These are phyloP conservation scores for Agrypnia vestita DNA, from an alignment of 1,140 invertebrate genomes.

Conservation along the genomic window DNA sequence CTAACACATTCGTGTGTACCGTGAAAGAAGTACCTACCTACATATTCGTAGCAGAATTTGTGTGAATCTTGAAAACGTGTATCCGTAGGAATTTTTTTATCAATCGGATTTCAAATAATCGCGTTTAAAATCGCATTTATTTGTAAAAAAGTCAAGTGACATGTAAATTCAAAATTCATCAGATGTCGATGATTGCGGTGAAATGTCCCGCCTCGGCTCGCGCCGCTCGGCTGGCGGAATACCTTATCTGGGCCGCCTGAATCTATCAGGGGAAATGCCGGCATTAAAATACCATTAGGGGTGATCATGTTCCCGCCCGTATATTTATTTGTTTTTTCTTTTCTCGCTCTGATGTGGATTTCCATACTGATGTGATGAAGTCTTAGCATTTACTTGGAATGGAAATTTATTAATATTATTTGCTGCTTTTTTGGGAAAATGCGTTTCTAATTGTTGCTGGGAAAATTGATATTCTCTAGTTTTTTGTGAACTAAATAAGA, in stretches of 20 bases:
- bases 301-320: conserved; percentile 43
- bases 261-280: conserved; percentile 55
- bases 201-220: background rate
- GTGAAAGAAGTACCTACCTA: too few relatives aligned
- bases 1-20: too few relatives aligned
- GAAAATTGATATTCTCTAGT: too few relatives aligned
- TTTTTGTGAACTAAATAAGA: too few relatives aligned
- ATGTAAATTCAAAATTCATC: conserved; percentile 9
- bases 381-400: conserved; percentile 7
- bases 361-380: conserved; percentile 22
- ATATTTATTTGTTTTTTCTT: conserved; percentile 53
- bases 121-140: too few relatives aligned
- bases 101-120: too few relatives aligned
- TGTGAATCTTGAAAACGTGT: too few relatives aligned
- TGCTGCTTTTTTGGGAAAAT: background rate
- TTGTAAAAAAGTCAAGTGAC: too few relatives aligned
- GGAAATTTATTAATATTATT: background rate
- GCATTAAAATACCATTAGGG: conserved; percentile 61
- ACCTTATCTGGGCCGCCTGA: conserved; percentile 49
- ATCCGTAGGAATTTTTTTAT: too few relatives aligned
- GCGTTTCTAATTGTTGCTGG: background rate
- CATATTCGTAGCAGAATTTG: too few relatives aligned
- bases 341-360: conserved; percentile 23
- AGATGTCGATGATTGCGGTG: conserved; percentile 1
- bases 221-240: background rate